A percentile compares a stretch with the other conserved stretches of the same genome.
phyloP scores from a whole-genome alignment of 2,888 invertebrate genomes.

The Ryuthela nishihirai region DNA sequence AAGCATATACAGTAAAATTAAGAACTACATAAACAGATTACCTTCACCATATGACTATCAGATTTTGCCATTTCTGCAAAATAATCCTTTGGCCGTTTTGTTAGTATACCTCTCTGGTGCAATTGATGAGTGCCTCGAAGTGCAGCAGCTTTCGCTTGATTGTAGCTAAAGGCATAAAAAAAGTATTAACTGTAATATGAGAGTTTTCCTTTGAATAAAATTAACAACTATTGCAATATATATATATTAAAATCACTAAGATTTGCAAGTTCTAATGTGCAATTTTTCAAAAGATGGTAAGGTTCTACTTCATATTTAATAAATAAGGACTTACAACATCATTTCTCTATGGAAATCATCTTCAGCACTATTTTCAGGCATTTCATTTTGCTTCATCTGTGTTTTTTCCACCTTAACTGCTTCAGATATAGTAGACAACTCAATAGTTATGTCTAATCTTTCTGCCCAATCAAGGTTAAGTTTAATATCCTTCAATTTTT shows the following conservation, averaged over 20 bases:
- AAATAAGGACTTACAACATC: conserved; percentile 55
- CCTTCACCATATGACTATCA: conserved; percentile 95
- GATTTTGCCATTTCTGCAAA: conserved; percentile 99
- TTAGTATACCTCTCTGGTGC: conserved; percentile 68
- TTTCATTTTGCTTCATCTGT: conserved; percentile 40
- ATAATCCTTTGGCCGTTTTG: conserved; percentile 89
- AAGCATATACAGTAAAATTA: no score
- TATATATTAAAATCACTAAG: no score
- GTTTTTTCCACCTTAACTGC: conserved; percentile 29
- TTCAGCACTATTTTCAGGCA: conserved; percentile 45
- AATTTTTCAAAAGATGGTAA: no score
- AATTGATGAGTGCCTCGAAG: conserved; percentile 73
- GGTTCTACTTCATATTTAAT: neutral
- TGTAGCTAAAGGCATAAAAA: conserved; percentile 52
- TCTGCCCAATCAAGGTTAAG: conserved; percentile 79
- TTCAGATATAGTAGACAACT: conserved; percentile 10
- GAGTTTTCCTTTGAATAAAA: no score
- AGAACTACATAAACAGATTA: no score
- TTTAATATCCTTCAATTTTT: conserved; percentile 67
- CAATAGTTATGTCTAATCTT: conserved; percentile 71
- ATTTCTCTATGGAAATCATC: conserved; percentile 90
- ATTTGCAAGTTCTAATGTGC: neutral
- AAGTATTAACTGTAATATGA: no score
- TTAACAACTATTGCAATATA: no score
- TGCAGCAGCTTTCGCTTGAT: conserved; percentile 68